Evolutionary conservation across 35 echinoderm and acorn worm species (phyloP).

Genomic region (Apostichopus japonicus): DNA sequence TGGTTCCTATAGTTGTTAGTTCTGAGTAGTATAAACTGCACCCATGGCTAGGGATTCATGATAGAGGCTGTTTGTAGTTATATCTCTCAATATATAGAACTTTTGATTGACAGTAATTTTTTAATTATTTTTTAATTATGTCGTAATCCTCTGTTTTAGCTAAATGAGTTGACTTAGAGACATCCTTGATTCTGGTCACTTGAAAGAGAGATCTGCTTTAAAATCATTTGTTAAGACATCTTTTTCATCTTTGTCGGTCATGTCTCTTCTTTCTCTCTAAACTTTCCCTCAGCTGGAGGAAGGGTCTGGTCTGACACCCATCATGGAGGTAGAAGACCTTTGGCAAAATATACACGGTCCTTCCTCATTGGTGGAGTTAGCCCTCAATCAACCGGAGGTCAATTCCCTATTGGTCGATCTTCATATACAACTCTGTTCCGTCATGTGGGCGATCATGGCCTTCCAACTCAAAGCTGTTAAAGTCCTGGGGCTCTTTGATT

Average conservation of each 20-base stretch:
- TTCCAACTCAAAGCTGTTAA: slow-evolving; percentile 90
- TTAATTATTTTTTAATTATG: too few species aligned
- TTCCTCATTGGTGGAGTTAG: slow-evolving; percentile 83
- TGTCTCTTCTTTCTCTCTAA: neutral
- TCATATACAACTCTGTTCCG: slow-evolving; percentile 90
- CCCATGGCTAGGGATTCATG: too few species aligned
- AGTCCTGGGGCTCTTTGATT: slow-evolving; percentile 83
- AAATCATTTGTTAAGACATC: too few species aligned
- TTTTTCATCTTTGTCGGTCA: neutral
- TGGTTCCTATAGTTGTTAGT: too few species aligned
- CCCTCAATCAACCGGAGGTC: slow-evolving; percentile 74
- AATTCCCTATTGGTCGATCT: slow-evolving; percentile 85
- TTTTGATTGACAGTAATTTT: too few species aligned
- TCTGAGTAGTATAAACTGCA: too few species aligned
- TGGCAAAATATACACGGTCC: slow-evolving; percentile 94
- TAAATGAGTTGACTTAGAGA: too few species aligned
- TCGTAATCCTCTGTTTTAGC: too few species aligned
- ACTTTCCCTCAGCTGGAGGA: slow-evolving; percentile 63
- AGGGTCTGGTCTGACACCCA: slow-evolving; percentile 72
- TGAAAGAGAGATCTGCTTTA: too few species aligned
- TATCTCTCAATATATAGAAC: too few species aligned
- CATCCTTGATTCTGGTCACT: too few species aligned
- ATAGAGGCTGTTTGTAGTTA: too few species aligned
- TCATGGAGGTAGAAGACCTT: slow-evolving; percentile 83
- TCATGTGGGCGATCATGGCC: slow-evolving; percentile 87